These are phyloP conservation scores for Archips xylosteana DNA, from an alignment of 2,888 invertebrate species.

Conservation along the genomic window DNA sequence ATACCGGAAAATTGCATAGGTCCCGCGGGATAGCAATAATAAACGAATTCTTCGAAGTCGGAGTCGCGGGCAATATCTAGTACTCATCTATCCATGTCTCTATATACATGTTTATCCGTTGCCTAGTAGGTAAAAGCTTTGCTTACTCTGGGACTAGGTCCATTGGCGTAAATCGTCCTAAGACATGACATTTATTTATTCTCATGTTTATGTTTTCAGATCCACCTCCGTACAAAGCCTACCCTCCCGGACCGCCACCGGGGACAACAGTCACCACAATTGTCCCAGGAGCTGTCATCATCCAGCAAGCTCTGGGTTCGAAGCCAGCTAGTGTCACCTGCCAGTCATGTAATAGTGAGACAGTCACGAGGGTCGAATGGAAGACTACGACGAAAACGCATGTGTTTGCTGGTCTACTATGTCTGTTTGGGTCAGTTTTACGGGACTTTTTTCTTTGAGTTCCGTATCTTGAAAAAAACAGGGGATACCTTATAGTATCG, in stretches of 20 bases:
- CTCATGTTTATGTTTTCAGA: background rate
- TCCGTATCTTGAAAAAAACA: too few species aligned
- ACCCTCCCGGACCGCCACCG: slow-evolving; percentile 21
- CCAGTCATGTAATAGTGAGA: slow-evolving; percentile 73
- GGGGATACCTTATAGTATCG: too few species aligned
- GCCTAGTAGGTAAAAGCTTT: too few species aligned
- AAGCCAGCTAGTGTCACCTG: slow-evolving; percentile 63
- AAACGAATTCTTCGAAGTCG: too few species aligned
- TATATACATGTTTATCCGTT: too few species aligned
- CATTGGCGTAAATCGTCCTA: too few species aligned
- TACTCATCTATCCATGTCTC: too few species aligned
- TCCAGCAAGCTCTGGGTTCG: slow-evolving; percentile 56
- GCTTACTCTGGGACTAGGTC: too few species aligned
- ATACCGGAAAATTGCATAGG: too few species aligned
- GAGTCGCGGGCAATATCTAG: too few species aligned
- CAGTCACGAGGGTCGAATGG: slow-evolving; percentile 71
- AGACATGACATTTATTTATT: too few species aligned
- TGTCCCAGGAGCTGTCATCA: slow-evolving; percentile 46
- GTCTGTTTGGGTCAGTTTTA: slow-evolving; percentile 67
- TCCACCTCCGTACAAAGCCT: slow-evolving; percentile 20
- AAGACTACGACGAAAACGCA: slow-evolving; percentile 81
- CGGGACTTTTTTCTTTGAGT: background rate
- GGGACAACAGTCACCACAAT: slow-evolving; percentile 37
- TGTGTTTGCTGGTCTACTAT: slow-evolving; percentile 80
- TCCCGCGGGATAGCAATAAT: too few species aligned